Base-by-base conservation (phyloP, 2,113 vertebrate species). In the Tetraodon nigroviridis region DNA sequence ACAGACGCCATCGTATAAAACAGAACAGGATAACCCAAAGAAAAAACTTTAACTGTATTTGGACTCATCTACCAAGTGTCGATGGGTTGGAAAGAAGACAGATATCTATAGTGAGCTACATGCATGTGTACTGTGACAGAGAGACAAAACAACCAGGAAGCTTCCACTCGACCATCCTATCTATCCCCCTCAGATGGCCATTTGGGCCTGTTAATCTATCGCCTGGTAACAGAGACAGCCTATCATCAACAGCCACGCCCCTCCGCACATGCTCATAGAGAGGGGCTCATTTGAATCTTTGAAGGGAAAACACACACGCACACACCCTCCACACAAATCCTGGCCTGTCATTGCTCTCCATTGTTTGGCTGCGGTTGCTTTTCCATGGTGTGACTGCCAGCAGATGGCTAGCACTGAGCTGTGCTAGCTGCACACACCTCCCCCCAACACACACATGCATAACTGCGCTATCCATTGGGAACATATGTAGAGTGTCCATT, bases 371-470 rank as follows among this genome's bases (percentile, higher is more conserved):
- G 76, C 47, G 59, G 83, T 87, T 89, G 86, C 88, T 90, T 90
- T 89, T 87, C 89, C 87, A 78, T 85, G 77, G 85, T 85, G 82
- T 90, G 88, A 90, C 86, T 89, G 86, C 87, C 87, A 90, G 87
- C 89, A 90, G 88, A 90, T 90, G 89, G 89, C 84, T 83, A 86
- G 87, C 85, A 86, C 76, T 84, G 88, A 85, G 87, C 85, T 86
- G 86, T 87, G 79, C 84, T 76, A 84, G 80, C 83, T 84, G 76
- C 84, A 85, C 84, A 85, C 83, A 78, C 82, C 58, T 48, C 58
- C 41, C 46, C 60, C 58, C 67, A 55, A 67, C 57, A 63, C 48
- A 45, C 55, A 21, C 24, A 47, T 37, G 66, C 54, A 55, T 27
- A 57, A 80, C 66, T 80, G 72, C 84, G 82, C 81, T 86, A 84